phyloP scores from a whole-genome alignment of 2,888 invertebrate genomes.

The Acronicta leporina region DNA sequence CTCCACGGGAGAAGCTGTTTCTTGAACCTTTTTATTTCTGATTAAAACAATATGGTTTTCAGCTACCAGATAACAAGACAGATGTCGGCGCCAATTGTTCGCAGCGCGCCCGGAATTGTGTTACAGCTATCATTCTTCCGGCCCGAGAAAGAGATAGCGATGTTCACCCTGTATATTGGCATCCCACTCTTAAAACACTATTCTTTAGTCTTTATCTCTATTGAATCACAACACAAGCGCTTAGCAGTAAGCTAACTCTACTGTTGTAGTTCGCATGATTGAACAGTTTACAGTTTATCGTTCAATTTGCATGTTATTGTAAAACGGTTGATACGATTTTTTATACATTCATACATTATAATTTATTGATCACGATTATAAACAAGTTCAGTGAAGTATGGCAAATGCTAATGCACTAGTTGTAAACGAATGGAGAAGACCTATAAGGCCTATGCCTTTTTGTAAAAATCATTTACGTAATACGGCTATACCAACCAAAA shows the following conservation, averaged over 20 bases:
- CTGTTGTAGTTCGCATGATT: slow-evolving; percentile 18
- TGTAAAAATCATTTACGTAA: too few species aligned
- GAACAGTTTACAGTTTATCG: slow-evolving; percentile 2
- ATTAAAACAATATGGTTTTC: slow-evolving; percentile 9
- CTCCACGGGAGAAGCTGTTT: neutral
- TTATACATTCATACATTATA: slow-evolving; percentile 7
- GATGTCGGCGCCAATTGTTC: slow-evolving; percentile 22
- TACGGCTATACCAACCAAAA: too few species aligned
- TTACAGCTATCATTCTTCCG: slow-evolving; percentile 13
- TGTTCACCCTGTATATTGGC: neutral
- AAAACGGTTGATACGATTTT: slow-evolving; percentile 9
- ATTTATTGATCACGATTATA: slow-evolving; percentile 2
- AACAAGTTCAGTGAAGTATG: too few species aligned
- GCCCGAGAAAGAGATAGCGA: neutral
- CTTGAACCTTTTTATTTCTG: slow-evolving; percentile 9
- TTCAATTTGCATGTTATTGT: slow-evolving; percentile 28
- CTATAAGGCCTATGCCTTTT: too few species aligned
- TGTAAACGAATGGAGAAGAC: too few species aligned
- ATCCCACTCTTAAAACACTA: neutral
- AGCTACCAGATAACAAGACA: slow-evolving; percentile 22
- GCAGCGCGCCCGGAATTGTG: slow-evolving; percentile 21
- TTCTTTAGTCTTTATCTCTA: slow-evolving; percentile 20
- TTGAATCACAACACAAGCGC: slow-evolving; percentile 7
- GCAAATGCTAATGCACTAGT: too few species aligned
- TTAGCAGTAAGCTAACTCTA: slow-evolving; percentile 11